A percentile compares a stretch with the other conserved stretches of the same genome.
Conservation (phyloP, 2,797 vertebrate genomes). For the Scleropages formosus region DNA sequence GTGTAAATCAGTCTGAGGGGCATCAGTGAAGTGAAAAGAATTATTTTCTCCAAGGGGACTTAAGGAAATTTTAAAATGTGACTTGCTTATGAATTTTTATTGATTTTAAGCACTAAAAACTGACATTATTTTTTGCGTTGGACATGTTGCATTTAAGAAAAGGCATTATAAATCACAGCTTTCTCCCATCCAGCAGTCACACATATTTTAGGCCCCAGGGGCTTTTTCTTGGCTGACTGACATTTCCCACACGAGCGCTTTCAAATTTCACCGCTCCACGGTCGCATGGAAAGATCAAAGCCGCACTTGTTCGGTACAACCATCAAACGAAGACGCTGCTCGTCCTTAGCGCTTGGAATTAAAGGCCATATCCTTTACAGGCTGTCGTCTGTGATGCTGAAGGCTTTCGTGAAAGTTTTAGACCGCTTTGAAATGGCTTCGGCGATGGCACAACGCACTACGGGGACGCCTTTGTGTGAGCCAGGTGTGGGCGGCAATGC, state of each 20-base stretch:
- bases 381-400: background rate
- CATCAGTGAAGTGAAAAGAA: background rate
- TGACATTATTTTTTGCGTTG: too few relatives aligned
- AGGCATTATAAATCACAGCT: background rate
- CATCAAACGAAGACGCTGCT: background rate
- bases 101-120: background rate
- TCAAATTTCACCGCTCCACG: background rate
- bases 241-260: background rate
- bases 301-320: conserved; percentile 9
- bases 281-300: conserved; percentile 12
- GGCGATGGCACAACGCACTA: background rate
- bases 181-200: background rate
- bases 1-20: too few relatives aligned
- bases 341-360: conserved; percentile 1
- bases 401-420: too few relatives aligned
- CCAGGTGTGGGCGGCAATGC: too few relatives aligned
- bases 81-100: background rate
- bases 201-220: background rate
- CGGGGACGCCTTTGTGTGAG: too few relatives aligned
- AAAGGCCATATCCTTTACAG: background rate
- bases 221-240: conserved; percentile 14
- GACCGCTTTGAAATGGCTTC: background rate
- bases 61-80: background rate
- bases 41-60: background rate
- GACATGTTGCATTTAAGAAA: too few relatives aligned